A percentile compares a stretch with the other conserved stretches of the same genome.
Evolutionary conservation across 2,113 vertebrate species (phyloP).

Genomic region (Elachura formosa): DNA sequence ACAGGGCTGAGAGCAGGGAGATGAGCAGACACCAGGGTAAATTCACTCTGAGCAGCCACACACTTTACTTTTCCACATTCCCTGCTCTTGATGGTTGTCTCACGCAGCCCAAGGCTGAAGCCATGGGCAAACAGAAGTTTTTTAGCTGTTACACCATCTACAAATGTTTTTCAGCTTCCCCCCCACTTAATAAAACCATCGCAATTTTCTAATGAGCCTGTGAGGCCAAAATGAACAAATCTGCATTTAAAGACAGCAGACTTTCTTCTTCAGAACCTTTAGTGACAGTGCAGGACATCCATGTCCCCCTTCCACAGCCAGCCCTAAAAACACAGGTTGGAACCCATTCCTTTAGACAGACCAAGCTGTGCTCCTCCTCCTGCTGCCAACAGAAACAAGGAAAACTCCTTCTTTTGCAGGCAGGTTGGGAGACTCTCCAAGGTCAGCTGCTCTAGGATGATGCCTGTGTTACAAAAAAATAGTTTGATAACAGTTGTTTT

Average conservation of each 20-base stretch:
- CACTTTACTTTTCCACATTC: not conserved
- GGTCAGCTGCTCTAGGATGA: not conserved
- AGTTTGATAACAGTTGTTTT: not conserved
- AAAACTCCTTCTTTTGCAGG: not conserved
- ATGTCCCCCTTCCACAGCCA: not conserved
- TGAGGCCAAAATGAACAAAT: not conserved
- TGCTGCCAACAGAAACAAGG: not conserved
- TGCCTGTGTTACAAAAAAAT: not conserved
- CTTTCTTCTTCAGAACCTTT: not conserved
- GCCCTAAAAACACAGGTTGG: not conserved
- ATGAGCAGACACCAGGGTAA: not conserved
- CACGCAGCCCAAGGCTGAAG: not conserved
- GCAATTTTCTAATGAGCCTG: not conserved
- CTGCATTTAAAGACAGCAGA: not conserved
- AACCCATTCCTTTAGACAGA: not conserved
- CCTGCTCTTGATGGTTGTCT: not conserved
- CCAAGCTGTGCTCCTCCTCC: not conserved
- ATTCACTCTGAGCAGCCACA: not conserved
- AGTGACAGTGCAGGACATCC: not conserved
- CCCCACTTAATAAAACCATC: rapidly evolving
- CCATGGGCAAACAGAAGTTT: no score
- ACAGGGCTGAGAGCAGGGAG: not conserved
- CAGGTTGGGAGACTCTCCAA: not conserved
- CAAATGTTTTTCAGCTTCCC: not conserved
- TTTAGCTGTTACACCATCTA: not conserved